Evolutionary conservation across 2,888 invertebrate species (phyloP).

Genomic region (Rhaphigaster nebulosa): DNA sequence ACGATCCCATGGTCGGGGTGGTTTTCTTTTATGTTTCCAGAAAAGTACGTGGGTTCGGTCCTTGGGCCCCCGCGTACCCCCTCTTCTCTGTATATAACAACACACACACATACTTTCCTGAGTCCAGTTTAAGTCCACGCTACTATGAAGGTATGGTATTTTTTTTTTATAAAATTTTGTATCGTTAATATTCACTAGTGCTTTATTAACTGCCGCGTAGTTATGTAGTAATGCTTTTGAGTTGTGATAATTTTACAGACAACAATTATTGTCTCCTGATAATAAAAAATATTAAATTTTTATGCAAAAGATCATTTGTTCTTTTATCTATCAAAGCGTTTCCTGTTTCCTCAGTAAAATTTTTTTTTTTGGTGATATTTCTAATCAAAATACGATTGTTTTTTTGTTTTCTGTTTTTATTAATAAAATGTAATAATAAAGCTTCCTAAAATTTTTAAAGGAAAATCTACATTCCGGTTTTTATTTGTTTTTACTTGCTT

Average conservation of each 20-base stretch:
- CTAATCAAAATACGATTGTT: no score
- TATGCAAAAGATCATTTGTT: no score
- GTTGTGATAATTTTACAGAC: not conserved
- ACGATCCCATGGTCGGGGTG: not conserved
- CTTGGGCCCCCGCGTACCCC: constrained; percentile 55
- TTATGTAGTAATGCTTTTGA: not conserved
- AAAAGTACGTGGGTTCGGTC: constrained; percentile 54
- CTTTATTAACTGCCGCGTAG: not conserved
- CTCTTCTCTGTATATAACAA: constrained; percentile 47
- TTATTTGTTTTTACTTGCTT: no score
- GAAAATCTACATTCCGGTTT: no score
- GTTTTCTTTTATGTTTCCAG: constrained; percentile 36
- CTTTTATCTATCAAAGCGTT: no score
- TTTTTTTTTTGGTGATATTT: no score
- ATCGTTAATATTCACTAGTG: not conserved
- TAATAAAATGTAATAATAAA: no score
- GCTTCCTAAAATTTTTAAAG: no score
- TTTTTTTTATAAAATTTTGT: not conserved
- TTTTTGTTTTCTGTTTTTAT: no score
- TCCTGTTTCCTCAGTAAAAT: no score
- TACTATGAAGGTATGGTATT: constrained; percentile 32
- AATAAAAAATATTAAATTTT: no score
- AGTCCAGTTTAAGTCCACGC: constrained; percentile 35
- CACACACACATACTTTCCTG: not conserved
- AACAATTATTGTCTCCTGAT: not conserved